A percentile compares a stretch with the other conserved stretches of the same genome.
phyloP scores from a whole-genome alignment of 2,888 invertebrate genomes.

The Apamea crenata region DNA sequence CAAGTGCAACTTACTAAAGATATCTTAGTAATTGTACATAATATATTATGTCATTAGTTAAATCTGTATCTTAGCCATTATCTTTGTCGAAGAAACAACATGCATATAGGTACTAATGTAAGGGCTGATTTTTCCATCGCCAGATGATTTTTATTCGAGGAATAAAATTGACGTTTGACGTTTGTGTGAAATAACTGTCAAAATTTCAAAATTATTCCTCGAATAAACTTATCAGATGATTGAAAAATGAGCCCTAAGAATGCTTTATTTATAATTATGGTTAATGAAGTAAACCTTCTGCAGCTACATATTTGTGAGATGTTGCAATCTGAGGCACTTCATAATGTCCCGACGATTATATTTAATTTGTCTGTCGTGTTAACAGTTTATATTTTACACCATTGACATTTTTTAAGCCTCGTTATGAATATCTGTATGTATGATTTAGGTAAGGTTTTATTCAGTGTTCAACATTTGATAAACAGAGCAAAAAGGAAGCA shows the following conservation, averaged over 20 bases:
- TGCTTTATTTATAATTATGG: neutral
- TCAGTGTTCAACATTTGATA: neutral
- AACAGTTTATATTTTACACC: conserved; percentile 8
- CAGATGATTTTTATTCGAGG: no score
- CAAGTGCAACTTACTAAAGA: neutral
- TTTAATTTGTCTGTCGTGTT: conserved; percentile 50
- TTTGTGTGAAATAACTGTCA: no score
- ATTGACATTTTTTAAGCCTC: neutral
- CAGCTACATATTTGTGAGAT: neutral
- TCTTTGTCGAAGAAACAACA: neutral
- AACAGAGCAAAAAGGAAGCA: neutral
- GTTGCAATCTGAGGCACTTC: conserved; percentile 11
- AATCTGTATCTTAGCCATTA: neutral
- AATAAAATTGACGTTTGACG: no score
- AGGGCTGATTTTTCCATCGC: no score
- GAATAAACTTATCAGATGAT: no score
- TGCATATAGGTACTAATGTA: neutral
- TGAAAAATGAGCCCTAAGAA: neutral
- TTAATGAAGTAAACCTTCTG: conserved; percentile 4
- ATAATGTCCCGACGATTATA: conserved; percentile 48
- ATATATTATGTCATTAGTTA: neutral
- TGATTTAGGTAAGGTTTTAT: neutral
- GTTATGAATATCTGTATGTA: conserved; percentile 3
- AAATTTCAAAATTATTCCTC: neutral
- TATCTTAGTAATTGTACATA: neutral